Evolutionary conservation across 2,113 vertebrate genomes (phyloP), one percentile per base, ranked within the genome.

Genomic region (Calyptomena viridis): DNA sequence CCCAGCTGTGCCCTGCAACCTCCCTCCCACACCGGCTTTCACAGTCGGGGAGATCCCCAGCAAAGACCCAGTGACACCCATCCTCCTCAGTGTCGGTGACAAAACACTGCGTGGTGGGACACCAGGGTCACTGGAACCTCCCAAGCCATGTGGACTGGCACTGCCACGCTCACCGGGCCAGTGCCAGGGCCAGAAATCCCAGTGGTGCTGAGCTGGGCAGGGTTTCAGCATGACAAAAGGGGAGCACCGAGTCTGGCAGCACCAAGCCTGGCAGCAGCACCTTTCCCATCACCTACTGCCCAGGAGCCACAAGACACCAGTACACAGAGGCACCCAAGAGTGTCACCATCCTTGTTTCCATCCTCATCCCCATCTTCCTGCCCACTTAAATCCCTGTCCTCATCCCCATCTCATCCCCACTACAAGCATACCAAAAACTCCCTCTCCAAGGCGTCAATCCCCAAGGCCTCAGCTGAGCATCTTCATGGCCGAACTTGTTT

Each of bases 121-220:
- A 0, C 11, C 5, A 6, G 23, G 69, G 63, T 52, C 17, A 8
- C 40, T 4, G 3, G 44, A 24, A 9, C 47, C 72, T 25, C 50
- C 66, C 0, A 1, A 18, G 52, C 56, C 4, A 0, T 1, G 3
- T 14, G 53, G 44, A n/a, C 2, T 25, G 62, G 90, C 67, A 46
- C 3, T 0, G 1, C 80, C 84, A 24, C 5, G 0, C 33, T 85
- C 7, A 1, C n/a, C 1, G 0, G 19, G 33, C 52, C 44, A 2
- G 49, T 1, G 74, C 53, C 90, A 56, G 0, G 1, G 64, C 40
- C 83, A 15, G 58, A 52, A 63, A 24, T 31, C 27, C 67, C 6
- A 0, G 6, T 0, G 4, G 30, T 5, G 17, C 21, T 21, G 67
- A 35, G 7, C 4, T 42, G 33, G 90, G 37, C 28, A 22, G 46